phyloP scores from a whole-genome alignment of 2,113 vertebrate species.

The Damaliscus lunatus region DNA sequence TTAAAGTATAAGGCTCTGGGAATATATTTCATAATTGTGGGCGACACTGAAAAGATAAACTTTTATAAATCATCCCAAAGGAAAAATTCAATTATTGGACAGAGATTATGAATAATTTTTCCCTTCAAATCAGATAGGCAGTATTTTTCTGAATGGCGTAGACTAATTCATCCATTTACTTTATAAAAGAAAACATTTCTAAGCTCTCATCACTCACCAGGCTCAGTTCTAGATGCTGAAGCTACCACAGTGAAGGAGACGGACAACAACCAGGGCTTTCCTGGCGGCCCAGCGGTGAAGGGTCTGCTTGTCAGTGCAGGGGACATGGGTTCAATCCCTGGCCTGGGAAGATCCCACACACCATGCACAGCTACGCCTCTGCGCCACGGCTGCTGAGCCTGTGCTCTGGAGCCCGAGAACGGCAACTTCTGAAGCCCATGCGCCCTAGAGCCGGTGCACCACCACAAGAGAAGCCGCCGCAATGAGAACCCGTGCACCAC shows the following conservation, averaged over 20 bases:
- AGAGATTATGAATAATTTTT: neutral
- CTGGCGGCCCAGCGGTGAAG: neutral
- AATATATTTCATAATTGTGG: constrained; percentile 14
- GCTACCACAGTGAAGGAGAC: neutral
- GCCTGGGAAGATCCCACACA: neutral
- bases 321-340: neutral
- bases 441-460: accelerated
- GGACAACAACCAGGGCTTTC: neutral
- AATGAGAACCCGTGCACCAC: accelerated
- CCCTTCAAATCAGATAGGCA: neutral
- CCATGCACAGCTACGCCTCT: neutral
- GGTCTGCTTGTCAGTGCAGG: neutral
- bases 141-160: neutral
- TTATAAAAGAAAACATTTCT: neutral
- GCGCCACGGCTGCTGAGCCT: neutral
- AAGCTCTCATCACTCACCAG: neutral
- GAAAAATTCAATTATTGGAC: neutral
- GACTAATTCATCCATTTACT: neutral
- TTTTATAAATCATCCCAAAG: constrained; percentile 2
- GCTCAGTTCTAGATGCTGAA: neutral
- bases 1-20: constrained; percentile 5
- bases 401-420: neutral
- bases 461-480: accelerated
- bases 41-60: neutral
- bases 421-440: accelerated